Percentiles rank a stretch among this genome's conserved stretches.
These are phyloP conservation scores for Cotesia vestalis DNA, from an alignment of 1,140 invertebrate genomes.

Conservation along the genomic window DNA sequence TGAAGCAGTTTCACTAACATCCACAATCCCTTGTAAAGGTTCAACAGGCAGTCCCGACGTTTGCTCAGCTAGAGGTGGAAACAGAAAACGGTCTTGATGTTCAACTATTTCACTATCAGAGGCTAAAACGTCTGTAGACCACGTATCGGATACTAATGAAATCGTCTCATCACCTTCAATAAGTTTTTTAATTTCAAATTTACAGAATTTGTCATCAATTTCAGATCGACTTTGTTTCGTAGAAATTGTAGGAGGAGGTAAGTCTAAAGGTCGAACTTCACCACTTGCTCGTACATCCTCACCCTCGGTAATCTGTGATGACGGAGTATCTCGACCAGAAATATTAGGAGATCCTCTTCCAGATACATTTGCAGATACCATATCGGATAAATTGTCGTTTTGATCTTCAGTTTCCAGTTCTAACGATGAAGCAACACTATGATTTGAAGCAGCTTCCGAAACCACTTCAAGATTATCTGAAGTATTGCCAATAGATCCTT, in stretches of 20 bases:
- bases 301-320: slow-evolving; percentile 88
- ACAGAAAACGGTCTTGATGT: slow-evolving; percentile 70
- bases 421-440: slow-evolving; percentile 91
- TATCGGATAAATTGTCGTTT: slow-evolving; percentile 94
- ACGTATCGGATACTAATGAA: slow-evolving; percentile 95
- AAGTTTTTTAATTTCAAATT: slow-evolving; percentile 94
- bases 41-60: slow-evolving; percentile 47
- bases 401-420: slow-evolving; percentile 87
- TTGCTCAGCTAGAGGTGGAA: slow-evolving; percentile 47
- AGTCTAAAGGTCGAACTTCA: slow-evolving; percentile 64
- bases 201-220: slow-evolving; percentile 98
- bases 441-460: slow-evolving; percentile 93
- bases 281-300: slow-evolving; percentile 69
- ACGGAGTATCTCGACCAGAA: slow-evolving; percentile 93
- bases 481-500: slow-evolving; percentile 82
- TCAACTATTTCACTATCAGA: slow-evolving; percentile 92
- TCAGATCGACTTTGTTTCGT: slow-evolving; percentile 87
- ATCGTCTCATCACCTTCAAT: slow-evolving; percentile 91
- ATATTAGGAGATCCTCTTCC: slow-evolving; percentile 89
- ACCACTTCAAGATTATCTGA: slow-evolving; percentile 95
- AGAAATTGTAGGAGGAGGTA: slow-evolving; percentile 70
- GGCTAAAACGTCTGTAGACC: slow-evolving; percentile 95
- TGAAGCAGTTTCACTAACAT: slow-evolving; percentile 89
- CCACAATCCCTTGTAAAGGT: slow-evolving; percentile 62
- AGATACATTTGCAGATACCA: slow-evolving; percentile 91